These are phyloP conservation scores for Lamproptera curius DNA, from an alignment of 2,888 invertebrate genomes.

Conservation along the genomic window DNA sequence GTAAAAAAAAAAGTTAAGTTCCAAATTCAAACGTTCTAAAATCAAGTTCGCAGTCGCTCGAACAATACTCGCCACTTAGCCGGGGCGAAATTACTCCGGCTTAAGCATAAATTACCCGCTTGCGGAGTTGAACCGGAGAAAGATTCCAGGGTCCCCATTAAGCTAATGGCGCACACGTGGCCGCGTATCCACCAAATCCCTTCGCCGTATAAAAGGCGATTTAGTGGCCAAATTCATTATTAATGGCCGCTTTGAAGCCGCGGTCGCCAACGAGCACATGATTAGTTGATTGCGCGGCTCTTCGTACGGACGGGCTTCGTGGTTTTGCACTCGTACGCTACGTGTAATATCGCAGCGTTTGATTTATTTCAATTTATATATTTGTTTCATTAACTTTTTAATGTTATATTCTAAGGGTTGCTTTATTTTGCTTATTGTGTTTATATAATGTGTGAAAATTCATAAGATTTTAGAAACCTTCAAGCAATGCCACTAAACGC, in stretches of 20 bases:
- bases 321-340: too few relatives aligned
- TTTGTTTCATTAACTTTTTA: too few relatives aligned
- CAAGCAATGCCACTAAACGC: too few relatives aligned
- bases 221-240: conserved; percentile 72
- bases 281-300: conserved; percentile 65
- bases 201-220: conserved; percentile 69
- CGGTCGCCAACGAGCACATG: conserved; percentile 53
- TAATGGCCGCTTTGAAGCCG: conserved; percentile 64
- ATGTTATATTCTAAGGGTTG: too few relatives aligned
- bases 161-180: conserved; percentile 72
- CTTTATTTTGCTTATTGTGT: too few relatives aligned
- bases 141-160: conserved; percentile 66
- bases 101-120: not conserved
- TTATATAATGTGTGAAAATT: too few relatives aligned
- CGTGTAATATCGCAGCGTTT: too few relatives aligned
- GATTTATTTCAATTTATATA: too few relatives aligned
- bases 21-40: not conserved
- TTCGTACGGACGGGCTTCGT: conserved; percentile 26
- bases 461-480: too few relatives aligned
- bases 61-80: not conserved
- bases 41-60: not conserved
- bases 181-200: conserved; percentile 59
- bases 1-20: too few relatives aligned
- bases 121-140: conserved; percentile 30
- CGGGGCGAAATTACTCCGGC: conserved; percentile 1